Conservation (phyloP, 2,113 vertebrate genomes). For the Struthio camelus region DNA sequence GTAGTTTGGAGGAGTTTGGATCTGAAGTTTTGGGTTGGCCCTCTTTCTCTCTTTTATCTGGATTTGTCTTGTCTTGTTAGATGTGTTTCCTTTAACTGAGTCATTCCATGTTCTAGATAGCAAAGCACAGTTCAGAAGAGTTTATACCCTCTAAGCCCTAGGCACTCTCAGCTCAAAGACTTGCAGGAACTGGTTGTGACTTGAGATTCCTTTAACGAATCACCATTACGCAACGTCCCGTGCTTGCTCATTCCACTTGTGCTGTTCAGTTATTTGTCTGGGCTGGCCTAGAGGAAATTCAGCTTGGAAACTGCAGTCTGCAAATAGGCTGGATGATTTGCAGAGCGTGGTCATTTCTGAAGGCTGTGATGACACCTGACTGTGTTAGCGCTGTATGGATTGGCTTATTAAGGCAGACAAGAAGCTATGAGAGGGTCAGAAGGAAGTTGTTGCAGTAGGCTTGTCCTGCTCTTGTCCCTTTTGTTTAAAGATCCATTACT, state of each 20-base stretch:
- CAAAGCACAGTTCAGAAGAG: background rate
- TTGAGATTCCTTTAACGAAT: background rate
- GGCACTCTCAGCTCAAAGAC: background rate
- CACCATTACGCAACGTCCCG: background rate
- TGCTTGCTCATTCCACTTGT: background rate
- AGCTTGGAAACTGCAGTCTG: background rate
- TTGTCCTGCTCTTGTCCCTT: background rate
- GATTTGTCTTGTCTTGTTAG: background rate
- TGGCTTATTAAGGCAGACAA: background rate
- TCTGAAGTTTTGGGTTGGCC: background rate
- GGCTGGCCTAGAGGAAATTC: background rate
- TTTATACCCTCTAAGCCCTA: background rate
- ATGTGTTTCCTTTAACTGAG: background rate
- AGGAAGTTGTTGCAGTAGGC: background rate
- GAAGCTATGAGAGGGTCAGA: background rate
- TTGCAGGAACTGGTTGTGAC: background rate
- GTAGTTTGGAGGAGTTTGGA: background rate
- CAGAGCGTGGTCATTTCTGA: accelerated
- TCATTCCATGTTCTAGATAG: background rate
- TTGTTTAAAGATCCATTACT: background rate
- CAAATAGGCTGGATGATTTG: background rate
- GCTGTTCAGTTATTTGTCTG: background rate
- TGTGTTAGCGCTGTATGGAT: accelerated
- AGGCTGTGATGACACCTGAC: background rate
- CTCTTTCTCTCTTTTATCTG: background rate